Percentiles rank a stretch among this genome's conserved stretches.
Conservation (phyloP, 30 jellyfish, hydroid and myxozoan genomes). For the Pelagia noctiluca region DNA sequence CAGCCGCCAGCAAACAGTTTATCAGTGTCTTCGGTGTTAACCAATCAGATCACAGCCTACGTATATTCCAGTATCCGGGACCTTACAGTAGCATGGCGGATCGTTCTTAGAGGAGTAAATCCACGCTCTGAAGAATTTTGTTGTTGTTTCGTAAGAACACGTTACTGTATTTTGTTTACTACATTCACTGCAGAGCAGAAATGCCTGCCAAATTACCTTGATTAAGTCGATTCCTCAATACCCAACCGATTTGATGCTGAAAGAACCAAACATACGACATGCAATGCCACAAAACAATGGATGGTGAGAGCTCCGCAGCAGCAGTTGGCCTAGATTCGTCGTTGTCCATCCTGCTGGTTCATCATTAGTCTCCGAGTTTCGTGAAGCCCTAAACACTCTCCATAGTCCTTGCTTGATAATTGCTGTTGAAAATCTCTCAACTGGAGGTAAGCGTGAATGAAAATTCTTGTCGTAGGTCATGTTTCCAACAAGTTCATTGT, state of each 20-base stretch:
- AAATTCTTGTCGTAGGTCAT: too few species aligned
- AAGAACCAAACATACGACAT: neutral
- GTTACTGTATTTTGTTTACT: neutral
- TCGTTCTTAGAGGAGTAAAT: constrained; percentile 65
- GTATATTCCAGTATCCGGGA: constrained; percentile 82
- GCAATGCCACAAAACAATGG: constrained; percentile 3
- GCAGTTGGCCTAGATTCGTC: neutral
- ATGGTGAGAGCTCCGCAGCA: neutral
- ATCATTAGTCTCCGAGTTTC: too few species aligned
- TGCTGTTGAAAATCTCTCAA: too few species aligned
- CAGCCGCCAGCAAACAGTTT: constrained; percentile 33
- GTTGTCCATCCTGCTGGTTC: too few species aligned
- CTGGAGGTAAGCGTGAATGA: too few species aligned
- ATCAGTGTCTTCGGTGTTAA: constrained; percentile 10
- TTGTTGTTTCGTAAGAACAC: constrained; percentile 17
- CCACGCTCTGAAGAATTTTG: constrained; percentile 75
- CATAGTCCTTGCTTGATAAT: too few species aligned
- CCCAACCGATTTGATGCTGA: too few species aligned
- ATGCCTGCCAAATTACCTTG: neutral
- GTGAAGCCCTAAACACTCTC: too few species aligned
- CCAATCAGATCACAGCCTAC: constrained; percentile 62
- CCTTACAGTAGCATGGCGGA: constrained; percentile 93
- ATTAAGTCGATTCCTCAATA: too few species aligned
- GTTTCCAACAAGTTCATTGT: too few species aligned
- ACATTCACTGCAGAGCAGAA: neutral